Percentiles rank a stretch among this genome's conserved stretches.
Evolutionary conservation across 2,113 vertebrate genomes (phyloP).

Genomic region (Clarias magur): DNA sequence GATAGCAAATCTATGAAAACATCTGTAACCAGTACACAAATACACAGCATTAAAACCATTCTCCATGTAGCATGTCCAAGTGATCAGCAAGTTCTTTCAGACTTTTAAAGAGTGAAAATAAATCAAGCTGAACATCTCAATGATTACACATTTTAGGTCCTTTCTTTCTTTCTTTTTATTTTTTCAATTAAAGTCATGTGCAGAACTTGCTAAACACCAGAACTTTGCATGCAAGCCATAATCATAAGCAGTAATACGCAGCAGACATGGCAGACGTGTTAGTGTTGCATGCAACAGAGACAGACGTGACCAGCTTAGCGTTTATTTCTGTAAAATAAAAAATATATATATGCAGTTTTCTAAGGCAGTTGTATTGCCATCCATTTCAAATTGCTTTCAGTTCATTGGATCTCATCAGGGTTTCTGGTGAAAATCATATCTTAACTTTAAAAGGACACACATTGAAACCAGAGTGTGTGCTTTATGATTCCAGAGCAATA

Average conservation of each 20-base stretch:
- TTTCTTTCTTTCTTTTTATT: neutral
- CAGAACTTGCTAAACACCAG: slow-evolving; percentile 69
- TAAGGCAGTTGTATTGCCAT: neutral
- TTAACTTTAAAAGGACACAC: neutral
- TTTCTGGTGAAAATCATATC: neutral
- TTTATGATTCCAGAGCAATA: neutral
- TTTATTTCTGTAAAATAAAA: slow-evolving; percentile 10
- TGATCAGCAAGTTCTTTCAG: slow-evolving; percentile 68
- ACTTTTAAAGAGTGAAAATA: slow-evolving; percentile 8
- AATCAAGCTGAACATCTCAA: neutral
- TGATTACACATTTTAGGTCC: neutral
- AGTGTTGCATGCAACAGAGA: slow-evolving; percentile 53
- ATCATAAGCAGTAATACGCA: slow-evolving; percentile 63
- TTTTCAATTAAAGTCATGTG: neutral
- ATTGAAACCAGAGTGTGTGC: too few species aligned
- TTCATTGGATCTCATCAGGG: neutral
- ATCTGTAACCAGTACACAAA: slow-evolving; percentile 27
- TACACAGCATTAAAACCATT: slow-evolving; percentile 30
- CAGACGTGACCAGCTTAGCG: slow-evolving; percentile 30
- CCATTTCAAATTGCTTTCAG: neutral
- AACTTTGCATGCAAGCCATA: slow-evolving; percentile 59
- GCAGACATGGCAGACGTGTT: slow-evolving; percentile 60
- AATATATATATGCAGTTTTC: neutral
- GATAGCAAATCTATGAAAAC: neutral
- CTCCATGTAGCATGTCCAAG: slow-evolving; percentile 33